phyloP scores from a whole-genome alignment of 2,113 vertebrate species.

The Syngnathoides biaculeatus region DNA sequence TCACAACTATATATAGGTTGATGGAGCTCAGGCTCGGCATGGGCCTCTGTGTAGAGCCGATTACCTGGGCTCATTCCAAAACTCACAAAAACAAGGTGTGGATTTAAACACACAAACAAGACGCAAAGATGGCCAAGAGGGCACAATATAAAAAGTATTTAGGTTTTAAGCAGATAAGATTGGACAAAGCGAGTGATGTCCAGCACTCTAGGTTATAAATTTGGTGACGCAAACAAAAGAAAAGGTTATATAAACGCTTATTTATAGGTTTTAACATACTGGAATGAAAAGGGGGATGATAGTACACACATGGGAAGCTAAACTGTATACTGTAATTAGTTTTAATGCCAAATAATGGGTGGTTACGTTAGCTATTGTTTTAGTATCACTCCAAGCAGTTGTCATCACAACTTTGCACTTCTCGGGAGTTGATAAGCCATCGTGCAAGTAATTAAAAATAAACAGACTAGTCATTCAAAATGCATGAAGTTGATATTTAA shows the following conservation, averaged over 20 bases:
- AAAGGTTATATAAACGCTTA: constrained; percentile 27
- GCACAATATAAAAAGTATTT: constrained; percentile 15
- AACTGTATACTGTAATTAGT: too few species aligned
- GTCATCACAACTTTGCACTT: not conserved
- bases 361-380: not conserved
- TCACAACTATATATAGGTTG: constrained; percentile 43
- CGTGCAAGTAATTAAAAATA: not conserved
- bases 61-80: constrained; percentile 45
- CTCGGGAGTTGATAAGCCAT: not conserved
- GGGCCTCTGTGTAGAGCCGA: constrained; percentile 8
- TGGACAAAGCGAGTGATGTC: constrained; percentile 36
- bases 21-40: constrained; percentile 30
- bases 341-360: too few species aligned
- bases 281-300: too few species aligned
- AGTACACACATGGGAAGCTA: too few species aligned
- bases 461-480: not conserved
- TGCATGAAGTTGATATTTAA: not conserved
- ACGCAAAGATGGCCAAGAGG: constrained; percentile 2
- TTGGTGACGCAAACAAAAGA: constrained; percentile 23
- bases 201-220: constrained; percentile 10
- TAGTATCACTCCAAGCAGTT: not conserved
- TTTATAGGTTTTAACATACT: not conserved
- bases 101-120: constrained; percentile 25
- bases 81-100: constrained; percentile 26
- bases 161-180: constrained; percentile 23